Base-by-base conservation (phyloP, 2,888 invertebrate genomes). In the Adelognathus sp. region DNA sequence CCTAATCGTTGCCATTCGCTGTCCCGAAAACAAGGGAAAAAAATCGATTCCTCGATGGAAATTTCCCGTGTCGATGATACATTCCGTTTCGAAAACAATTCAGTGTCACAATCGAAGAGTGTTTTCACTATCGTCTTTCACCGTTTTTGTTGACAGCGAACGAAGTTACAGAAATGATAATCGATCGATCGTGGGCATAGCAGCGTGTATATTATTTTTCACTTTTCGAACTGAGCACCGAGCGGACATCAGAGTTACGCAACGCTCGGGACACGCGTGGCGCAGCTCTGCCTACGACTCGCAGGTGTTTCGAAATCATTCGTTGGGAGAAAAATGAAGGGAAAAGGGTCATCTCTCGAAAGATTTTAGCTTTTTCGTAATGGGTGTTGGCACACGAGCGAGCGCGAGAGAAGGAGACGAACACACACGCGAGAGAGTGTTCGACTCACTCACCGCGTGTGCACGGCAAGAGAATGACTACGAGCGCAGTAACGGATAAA, bases 401-500 rank as follows among this genome's bases (percentile, higher is more conserved):
- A 46, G 11, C 21, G 24, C n/a, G n/a, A n/a, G n/a, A n/a, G n/a
- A n/a, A n/a, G n/a, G n/a, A n/a, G n/a, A n/a, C n/a, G n/a, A n/a
- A n/a, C n/a, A n/a, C n/a, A 24, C 11, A 11, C 16, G 11, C 46
- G 3, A 3, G n/a, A 21, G 46, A 18, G 9, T 46, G 18, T 11
- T 46, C 11, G 1, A 46, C 24, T n/a, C 24, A 14, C 24, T 46
- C 21, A 11, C 24, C n/a, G n/a, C n/a, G 24, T 11, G 46, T 24
- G 7, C 5, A 21, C 4, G n/a, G 21, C 18, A 7, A 24, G 24
- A 21, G 18, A 9, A 3, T 11, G 3, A 11, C 21, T 7, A 24
- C 11, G 9, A 18, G 46, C 11, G 7, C 46, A n/a, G 41, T 61
- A 61, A 61, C 44, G 61, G 0, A 56, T 54, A 75, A 33, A 33